Conservation (phyloP, 2,113 vertebrate genomes). For the Synchiropus splendidus region DNA sequence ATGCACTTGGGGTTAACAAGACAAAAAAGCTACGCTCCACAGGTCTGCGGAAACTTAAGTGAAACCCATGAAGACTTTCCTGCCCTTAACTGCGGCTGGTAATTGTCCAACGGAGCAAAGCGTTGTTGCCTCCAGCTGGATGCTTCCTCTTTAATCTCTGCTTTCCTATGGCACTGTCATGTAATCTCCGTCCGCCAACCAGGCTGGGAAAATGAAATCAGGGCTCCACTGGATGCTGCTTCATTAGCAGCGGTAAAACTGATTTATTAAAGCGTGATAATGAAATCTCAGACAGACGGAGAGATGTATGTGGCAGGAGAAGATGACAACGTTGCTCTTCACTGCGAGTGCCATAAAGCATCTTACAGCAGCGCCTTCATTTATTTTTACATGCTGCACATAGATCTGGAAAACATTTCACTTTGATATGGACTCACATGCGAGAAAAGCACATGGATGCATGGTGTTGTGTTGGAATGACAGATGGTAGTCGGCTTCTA, state of each 20-base stretch:
- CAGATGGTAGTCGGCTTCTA: no score
- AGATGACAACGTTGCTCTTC: conserved; percentile 11
- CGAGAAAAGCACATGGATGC: no score
- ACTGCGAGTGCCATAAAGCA: no score
- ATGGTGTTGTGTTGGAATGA: no score
- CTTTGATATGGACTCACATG: no score
- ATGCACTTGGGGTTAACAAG: conserved; percentile 30
- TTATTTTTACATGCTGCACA: no score
- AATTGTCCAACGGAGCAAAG: conserved; percentile 47
- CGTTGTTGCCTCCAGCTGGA: conserved; percentile 33
- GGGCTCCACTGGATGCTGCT: conserved; percentile 47
- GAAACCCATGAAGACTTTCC: conserved; percentile 8
- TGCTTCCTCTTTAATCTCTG: conserved; percentile 57
- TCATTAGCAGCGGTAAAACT: conserved; percentile 56
- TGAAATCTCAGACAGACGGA: conserved; percentile 25
- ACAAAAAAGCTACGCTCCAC: conserved; percentile 30
- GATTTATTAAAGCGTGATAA: conserved; percentile 51
- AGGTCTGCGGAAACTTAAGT: conserved; percentile 16
- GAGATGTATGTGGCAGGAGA: conserved; percentile 25
- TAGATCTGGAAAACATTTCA: no score
- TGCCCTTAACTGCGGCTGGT: conserved; percentile 27
- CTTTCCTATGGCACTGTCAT: conserved; percentile 49
- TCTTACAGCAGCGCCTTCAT: no score
- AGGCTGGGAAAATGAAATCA: conserved; percentile 64
- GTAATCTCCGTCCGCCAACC: conserved; percentile 54